A percentile compares a stretch with the other conserved stretches of the same genome.
phyloP scores from a whole-genome alignment of 2,113 vertebrate species.

The Gasterosteus aculeatus region DNA sequence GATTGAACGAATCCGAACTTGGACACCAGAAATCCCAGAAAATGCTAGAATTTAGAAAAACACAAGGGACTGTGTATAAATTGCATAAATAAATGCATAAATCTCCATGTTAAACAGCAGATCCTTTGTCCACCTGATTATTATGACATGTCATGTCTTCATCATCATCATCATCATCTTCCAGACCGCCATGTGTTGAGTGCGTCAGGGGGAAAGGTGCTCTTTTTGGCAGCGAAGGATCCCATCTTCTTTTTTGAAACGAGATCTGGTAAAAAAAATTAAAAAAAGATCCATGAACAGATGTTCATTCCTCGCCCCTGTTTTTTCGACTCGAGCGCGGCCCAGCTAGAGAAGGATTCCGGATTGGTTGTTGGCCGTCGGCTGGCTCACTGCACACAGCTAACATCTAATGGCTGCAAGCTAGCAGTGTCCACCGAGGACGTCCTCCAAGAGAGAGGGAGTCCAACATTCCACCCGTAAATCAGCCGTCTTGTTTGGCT shows the following conservation, averaged over 20 bases:
- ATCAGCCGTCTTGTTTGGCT: slow-evolving; percentile 83
- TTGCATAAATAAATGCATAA: slow-evolving; percentile 78
- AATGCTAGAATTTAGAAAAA: slow-evolving; percentile 80
- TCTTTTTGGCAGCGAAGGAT: slow-evolving; percentile 8
- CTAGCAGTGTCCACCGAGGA: slow-evolving; percentile 68
- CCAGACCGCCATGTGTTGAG: slow-evolving; percentile 89
- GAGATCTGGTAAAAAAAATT: background rate
- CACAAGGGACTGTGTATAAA: slow-evolving; percentile 76
- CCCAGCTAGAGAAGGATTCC: slow-evolving; percentile 47
- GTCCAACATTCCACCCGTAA: slow-evolving; percentile 72
- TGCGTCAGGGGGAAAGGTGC: slow-evolving; percentile 73
- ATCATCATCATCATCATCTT: slow-evolving; percentile 82
- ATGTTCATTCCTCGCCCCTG: slow-evolving; percentile 1
- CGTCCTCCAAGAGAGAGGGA: slow-evolving; percentile 64
- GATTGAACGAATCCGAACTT: slow-evolving; percentile 81
- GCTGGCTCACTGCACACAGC: slow-evolving; percentile 49
- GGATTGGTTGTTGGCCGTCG: slow-evolving; percentile 54
- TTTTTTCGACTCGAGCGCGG: slow-evolving; percentile 34
- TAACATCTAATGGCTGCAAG: slow-evolving; percentile 79
- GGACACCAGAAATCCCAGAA: background rate
- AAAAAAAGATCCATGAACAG: background rate
- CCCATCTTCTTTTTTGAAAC: slow-evolving; percentile 6
- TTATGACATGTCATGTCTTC: slow-evolving; percentile 99
- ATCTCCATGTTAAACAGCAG: slow-evolving; percentile 97
- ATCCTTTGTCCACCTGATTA: slow-evolving; percentile 98